phyloP scores from a whole-genome alignment of 2,797 vertebrate species.

The Fringilla coelebs region DNA sequence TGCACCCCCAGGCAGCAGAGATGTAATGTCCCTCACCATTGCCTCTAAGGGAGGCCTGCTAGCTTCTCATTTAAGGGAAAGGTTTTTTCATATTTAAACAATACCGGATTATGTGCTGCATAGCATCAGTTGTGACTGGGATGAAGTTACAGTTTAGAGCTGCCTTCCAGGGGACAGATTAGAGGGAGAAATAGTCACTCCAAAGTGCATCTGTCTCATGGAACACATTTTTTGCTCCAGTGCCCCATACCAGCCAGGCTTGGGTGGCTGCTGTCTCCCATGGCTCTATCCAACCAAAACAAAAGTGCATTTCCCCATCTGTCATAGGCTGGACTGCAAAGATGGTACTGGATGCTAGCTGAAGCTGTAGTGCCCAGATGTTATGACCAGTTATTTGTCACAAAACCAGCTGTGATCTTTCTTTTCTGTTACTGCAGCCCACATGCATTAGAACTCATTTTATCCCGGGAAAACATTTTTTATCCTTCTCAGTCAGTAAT shows the following conservation, averaged over 20 bases:
- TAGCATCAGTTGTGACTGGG: not conserved
- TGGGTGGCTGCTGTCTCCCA: not conserved
- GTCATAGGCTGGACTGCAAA: not conserved
- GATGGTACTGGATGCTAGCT: not conserved
- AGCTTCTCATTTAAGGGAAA: not conserved
- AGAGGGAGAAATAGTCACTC: not conserved
- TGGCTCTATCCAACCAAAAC: not conserved
- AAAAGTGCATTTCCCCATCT: not conserved
- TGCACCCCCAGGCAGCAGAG: not conserved
- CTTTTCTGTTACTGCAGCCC: not conserved
- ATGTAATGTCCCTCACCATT: not conserved
- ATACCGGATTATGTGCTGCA: not conserved
- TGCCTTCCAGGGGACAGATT: not conserved
- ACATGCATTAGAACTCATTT: not conserved
- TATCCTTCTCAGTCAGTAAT: not conserved
- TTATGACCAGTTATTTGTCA: not conserved
- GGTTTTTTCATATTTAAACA: not conserved
- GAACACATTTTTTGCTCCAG: not conserved
- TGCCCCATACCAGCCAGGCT: fast-evolving
- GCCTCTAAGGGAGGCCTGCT: not conserved
- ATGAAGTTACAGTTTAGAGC: not conserved
- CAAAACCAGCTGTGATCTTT: not conserved
- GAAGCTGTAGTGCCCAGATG: not conserved
- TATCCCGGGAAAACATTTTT: not conserved
- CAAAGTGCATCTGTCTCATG: not conserved